phyloP scores from a whole-genome alignment of 2,888 invertebrate species.

The Aphrophora alni region DNA sequence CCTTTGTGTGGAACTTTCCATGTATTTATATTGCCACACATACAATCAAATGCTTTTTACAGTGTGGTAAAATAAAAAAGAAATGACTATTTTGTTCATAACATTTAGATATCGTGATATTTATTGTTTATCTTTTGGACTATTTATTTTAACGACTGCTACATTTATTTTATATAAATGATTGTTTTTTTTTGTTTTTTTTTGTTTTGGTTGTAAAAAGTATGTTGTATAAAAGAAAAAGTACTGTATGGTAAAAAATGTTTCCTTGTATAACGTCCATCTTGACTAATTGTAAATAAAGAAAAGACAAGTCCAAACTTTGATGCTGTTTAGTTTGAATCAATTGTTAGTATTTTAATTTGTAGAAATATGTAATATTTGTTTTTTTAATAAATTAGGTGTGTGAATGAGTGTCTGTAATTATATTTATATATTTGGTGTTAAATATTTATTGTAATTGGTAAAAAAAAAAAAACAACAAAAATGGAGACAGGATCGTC shows the following conservation, averaged over 20 bases:
- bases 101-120: conserved; percentile 1
- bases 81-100: neutral
- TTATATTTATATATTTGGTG: conserved; percentile 42
- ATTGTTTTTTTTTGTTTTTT: neutral
- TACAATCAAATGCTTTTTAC: conserved; percentile 6
- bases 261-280: neutral
- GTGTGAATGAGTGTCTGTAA: conserved; percentile 42
- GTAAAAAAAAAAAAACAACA: neutral
- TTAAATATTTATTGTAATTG: conserved; percentile 40
- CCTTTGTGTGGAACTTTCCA: conserved; percentile 2
- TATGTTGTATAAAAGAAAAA: conserved; percentile 3
- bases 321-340: neutral
- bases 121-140: conserved; percentile 5
- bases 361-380: conserved; percentile 36
- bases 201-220: conserved; percentile 1
- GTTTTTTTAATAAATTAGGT: conserved; percentile 36
- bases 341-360: conserved; percentile 36
- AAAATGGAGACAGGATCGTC: neutral
- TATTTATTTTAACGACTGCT: neutral
- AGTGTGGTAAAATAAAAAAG: neutral
- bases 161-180: neutral
- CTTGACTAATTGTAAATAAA: conserved; percentile 28
- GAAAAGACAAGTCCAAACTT: conserved; percentile 29
- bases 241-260: conserved; percentile 2
- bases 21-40: neutral